These are phyloP conservation scores for Lutjanus campechanus DNA, from an alignment of 2,797 vertebrate genomes.

Conservation along the genomic window DNA sequence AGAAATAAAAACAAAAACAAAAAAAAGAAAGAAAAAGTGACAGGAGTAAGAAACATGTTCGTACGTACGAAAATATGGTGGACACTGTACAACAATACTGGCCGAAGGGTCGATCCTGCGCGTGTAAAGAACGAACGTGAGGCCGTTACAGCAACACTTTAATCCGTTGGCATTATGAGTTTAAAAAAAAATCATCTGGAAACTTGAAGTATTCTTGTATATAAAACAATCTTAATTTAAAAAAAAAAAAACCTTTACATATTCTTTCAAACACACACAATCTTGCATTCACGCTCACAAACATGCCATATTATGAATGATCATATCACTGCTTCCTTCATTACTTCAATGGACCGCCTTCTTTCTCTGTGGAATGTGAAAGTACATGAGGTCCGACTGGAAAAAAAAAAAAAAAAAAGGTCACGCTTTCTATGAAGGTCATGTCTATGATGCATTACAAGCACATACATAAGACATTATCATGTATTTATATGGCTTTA, in stretches of 20 bases:
- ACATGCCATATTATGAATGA: conserved; percentile 39
- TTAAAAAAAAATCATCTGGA: conserved; percentile 57
- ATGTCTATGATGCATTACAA: too few relatives aligned
- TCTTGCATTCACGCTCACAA: conserved; percentile 53
- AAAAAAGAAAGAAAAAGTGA: conserved; percentile 28
- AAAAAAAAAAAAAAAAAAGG: not conserved
- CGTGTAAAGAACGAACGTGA: conserved; percentile 42
- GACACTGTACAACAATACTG: conserved; percentile 87
- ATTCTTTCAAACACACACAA: conserved; percentile 50
- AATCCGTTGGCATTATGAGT: conserved; percentile 84
- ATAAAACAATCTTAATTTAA: conserved; percentile 58
- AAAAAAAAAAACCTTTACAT: conserved; percentile 42
- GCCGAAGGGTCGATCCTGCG: conserved; percentile 62
- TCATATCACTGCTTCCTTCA: conserved; percentile 37
- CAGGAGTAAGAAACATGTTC: conserved; percentile 59
- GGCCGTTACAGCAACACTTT: conserved; percentile 70
- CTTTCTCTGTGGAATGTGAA: conserved; percentile 75
- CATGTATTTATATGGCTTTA: too few relatives aligned
- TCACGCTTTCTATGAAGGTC: not conserved
- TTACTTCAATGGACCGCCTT: conserved; percentile 42
- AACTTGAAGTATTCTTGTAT: conserved; percentile 57
- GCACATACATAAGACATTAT: too few relatives aligned
- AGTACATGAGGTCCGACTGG: conserved; percentile 72
- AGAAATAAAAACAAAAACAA: conserved; percentile 24
- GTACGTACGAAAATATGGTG: conserved; percentile 64